A percentile compares a stretch with the other conserved stretches of the same genome.
Conservation (phyloP, 2,113 vertebrate species). For the Pedionomus torquatus region DNA sequence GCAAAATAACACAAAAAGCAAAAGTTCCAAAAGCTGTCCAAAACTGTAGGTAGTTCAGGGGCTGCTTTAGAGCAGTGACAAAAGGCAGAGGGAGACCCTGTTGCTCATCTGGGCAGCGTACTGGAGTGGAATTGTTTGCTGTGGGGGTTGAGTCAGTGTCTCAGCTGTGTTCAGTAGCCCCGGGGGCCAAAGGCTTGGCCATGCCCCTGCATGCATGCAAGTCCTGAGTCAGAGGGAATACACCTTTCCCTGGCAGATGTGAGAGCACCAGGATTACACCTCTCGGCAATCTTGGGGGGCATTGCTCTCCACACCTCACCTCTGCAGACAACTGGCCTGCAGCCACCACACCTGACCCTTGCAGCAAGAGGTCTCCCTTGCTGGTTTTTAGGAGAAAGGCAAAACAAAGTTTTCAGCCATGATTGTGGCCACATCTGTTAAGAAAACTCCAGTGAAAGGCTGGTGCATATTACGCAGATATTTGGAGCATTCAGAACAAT, state of each 20-base stretch:
- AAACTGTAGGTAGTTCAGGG: neutral
- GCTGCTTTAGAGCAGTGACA: neutral
- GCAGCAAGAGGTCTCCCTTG: neutral
- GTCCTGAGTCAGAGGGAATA: conserved; percentile 30
- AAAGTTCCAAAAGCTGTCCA: neutral
- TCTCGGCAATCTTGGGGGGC: neutral
- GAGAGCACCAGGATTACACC: neutral
- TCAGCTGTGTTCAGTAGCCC: conserved; percentile 45
- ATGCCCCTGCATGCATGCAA: conserved; percentile 60
- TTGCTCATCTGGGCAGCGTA: neutral
- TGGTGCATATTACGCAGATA: neutral
- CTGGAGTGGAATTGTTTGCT: neutral
- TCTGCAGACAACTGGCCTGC: conserved; percentile 8
- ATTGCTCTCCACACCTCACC: neutral
- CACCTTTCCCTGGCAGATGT: conserved; percentile 35
- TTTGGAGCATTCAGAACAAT: neutral
- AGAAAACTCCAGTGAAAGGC: neutral
- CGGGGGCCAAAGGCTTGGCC: conserved; percentile 18
- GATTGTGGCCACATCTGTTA: neutral
- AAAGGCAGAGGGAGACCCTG: neutral
- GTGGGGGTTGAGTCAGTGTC: conserved; percentile 19
- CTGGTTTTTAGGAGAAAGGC: conserved; percentile 7
- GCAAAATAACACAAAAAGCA: neutral
- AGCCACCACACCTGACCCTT: neutral
- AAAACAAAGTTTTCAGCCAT: neutral